Evolutionary conservation across 2,888 invertebrate genomes (phyloP), one percentile per base, ranked within the genome.

Genomic region (Bugulina stolonifera): DNA sequence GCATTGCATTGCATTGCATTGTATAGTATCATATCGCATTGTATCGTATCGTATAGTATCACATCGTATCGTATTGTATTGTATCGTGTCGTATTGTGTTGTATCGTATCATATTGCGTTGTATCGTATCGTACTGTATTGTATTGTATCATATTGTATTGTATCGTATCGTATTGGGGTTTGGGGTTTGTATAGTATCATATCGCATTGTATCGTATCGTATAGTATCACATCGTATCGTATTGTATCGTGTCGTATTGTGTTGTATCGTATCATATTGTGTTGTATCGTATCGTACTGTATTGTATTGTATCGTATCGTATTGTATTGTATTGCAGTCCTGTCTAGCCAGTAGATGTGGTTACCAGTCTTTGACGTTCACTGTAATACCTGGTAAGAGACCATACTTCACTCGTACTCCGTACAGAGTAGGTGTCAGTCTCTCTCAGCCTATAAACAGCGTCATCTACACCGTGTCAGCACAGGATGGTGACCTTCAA

Each of bases 401-500:
- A 32, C 64, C 64, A 27, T 64, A 64, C 32, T 64, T 64, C 27
- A 64, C 64, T 32, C 29, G 32, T 14, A 32, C 27, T 5, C 64
- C 64, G 1, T 64, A 64, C 64, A 64, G 64, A 22, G 32, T 32
- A 14, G 29, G n/a, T 1, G 29, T 64, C 5, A 64, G 64, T 27
- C 29, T 64, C 32, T 29, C 27, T 64, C 69, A 71, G n/a, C 29
- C 69, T 10, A 70, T 74, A 25, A 72, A 72, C 10, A 43, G 52
- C 1, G 29, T 18, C n/a, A 73, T 77, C 34, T 57, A 71, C 14
- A 72, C 71, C 27, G 69, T 77, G 52, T 73, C 27, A 27, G 77
- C 76, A 0, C 69, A 34, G 18, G 74, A 75, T 35, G 69, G 34
- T 23, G 75, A 75, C 73, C 70, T 71, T 32, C 64, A 74, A 75